A percentile compares a stretch with the other conserved stretches of the same genome.
These are phyloP conservation scores for Heteractis magnifica DNA, from an alignment of 92 coral and sea anemone genomes.

Conservation along the genomic window DNA sequence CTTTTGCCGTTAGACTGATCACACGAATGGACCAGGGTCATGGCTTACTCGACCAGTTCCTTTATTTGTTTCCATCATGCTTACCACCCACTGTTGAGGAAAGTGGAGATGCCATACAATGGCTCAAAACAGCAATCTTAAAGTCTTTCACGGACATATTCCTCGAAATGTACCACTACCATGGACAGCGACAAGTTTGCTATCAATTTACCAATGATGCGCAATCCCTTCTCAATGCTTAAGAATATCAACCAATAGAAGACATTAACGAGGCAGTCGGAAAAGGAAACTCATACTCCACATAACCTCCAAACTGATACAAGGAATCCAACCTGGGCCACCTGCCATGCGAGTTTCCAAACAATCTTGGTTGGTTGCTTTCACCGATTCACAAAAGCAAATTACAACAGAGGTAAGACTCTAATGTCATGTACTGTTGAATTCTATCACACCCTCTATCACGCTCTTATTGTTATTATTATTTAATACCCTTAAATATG, in stretches of 20 bases:
- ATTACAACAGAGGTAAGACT: too few relatives aligned
- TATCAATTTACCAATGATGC: slow-evolving; percentile 45
- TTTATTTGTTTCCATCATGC: slow-evolving; percentile 45
- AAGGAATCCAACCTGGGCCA: too few relatives aligned
- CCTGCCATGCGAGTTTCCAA: too few relatives aligned
- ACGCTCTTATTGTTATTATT: too few relatives aligned
- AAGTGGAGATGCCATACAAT: slow-evolving; percentile 34
- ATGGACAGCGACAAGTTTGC: slow-evolving; percentile 2
- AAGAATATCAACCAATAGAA: slow-evolving; percentile 27
- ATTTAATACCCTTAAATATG: too few relatives aligned
- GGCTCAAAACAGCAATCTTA: slow-evolving; percentile 30
- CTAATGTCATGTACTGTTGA: too few relatives aligned
- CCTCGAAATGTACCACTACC: too few relatives aligned
- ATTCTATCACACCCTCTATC: too few relatives aligned
- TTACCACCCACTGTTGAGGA: slow-evolving; percentile 45
- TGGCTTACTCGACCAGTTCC: slow-evolving; percentile 50
- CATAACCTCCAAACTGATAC: too few relatives aligned
- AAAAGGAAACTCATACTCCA: slow-evolving; percentile 54
- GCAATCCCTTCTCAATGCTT: slow-evolving; percentile 7
- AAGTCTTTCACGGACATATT: slow-evolving; percentile 54
- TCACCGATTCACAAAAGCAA: too few relatives aligned
- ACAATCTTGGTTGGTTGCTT: too few relatives aligned
- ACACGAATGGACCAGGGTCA: slow-evolving; percentile 59
- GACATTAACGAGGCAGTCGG: slow-evolving; percentile 46
- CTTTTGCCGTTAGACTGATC: slow-evolving; percentile 46